Conservation (phyloP, 1,140 invertebrate genomes). For the Brachionus plicatilis region DNA sequence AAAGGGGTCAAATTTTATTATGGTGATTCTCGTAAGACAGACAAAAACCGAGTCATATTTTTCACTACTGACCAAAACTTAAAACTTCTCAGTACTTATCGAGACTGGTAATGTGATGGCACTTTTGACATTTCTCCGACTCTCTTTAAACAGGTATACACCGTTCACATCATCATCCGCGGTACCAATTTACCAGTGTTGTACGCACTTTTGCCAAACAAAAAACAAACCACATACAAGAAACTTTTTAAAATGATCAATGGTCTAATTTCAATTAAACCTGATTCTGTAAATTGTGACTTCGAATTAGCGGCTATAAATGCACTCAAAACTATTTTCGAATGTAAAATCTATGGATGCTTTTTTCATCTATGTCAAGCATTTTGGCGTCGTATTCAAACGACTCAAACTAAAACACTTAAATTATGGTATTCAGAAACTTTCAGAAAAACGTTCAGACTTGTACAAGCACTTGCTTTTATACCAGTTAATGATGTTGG, state of each 20-base stretch:
- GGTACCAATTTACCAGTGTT: neutral
- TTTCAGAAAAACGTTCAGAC: neutral
- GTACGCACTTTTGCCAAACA: neutral
- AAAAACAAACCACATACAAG: neutral
- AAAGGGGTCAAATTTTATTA: neutral
- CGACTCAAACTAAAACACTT: neutral
- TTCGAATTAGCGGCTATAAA: neutral
- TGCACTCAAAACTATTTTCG: neutral
- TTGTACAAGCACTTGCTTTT: neutral
- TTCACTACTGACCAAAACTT: neutral
- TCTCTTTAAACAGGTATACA: neutral
- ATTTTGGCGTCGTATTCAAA: neutral
- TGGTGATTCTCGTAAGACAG: neutral
- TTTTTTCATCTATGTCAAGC: neutral
- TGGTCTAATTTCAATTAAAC: neutral
- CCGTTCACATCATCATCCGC: neutral
- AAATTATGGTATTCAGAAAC: neutral
- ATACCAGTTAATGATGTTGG: neutral
- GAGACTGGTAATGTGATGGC: neutral
- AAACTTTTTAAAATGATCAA: neutral
- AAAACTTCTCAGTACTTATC: neutral
- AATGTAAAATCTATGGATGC: conserved; percentile 3
- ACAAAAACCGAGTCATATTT: neutral
- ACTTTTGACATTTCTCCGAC: neutral
- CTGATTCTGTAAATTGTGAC: neutral